These are phyloP conservation scores for Corapipo altera DNA, from an alignment of 2,113 vertebrate species.

Conservation along the genomic window DNA sequence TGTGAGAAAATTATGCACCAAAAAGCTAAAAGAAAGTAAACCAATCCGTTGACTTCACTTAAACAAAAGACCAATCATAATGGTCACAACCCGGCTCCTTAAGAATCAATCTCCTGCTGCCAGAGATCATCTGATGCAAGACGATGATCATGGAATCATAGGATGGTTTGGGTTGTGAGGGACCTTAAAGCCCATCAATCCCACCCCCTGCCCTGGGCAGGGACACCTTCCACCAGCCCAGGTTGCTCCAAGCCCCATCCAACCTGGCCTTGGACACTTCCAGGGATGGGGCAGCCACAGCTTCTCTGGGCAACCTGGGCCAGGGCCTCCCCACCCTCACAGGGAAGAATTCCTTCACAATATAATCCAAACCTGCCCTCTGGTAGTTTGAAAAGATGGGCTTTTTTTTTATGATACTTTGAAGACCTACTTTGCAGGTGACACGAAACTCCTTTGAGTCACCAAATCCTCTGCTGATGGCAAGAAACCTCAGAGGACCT, in stretches of 20 bases:
- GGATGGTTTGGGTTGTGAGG: background rate
- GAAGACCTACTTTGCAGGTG: background rate
- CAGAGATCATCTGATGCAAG: background rate
- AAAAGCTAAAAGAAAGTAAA: background rate
- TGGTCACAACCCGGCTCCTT: background rate
- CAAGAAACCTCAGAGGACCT: background rate
- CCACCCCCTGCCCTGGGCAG: background rate
- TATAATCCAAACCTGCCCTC: background rate
- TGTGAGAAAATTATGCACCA: background rate
- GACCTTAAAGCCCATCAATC: rapidly evolving
- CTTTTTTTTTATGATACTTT: background rate
- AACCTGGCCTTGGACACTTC: background rate
- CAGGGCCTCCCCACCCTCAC: background rate
- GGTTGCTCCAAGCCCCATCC: background rate
- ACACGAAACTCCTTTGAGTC: background rate
- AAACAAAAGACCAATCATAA: rapidly evolving
- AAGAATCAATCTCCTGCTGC: background rate
- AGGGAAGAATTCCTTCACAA: background rate
- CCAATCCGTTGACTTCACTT: background rate
- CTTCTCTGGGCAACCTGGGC: background rate
- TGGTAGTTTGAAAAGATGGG: background rate
- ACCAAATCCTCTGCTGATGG: background rate
- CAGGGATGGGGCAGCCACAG: background rate
- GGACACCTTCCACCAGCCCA: background rate
- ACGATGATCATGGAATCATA: background rate